phyloP scores from a whole-genome alignment of 2,113 vertebrate species.

The Hypocryptadius cinnamomeus region DNA sequence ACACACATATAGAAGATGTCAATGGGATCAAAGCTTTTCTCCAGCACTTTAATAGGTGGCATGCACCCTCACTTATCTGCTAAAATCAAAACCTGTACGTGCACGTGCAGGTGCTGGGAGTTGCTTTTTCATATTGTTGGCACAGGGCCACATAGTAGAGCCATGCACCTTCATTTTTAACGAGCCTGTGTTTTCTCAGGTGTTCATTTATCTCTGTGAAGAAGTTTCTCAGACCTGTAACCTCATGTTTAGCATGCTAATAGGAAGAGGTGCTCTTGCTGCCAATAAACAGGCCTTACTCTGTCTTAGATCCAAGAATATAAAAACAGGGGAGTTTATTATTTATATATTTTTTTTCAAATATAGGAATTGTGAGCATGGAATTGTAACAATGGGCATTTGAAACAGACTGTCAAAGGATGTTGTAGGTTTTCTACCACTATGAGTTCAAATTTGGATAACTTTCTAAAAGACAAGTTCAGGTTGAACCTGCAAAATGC shows the following conservation, averaged over 20 bases:
- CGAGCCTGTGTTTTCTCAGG: conserved; percentile 50
- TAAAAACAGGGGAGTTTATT: not conserved
- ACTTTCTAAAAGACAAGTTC: not conserved
- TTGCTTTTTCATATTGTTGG: conserved; percentile 33
- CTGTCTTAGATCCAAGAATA: not conserved
- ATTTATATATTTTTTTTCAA: not conserved
- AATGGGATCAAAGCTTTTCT: conserved; percentile 56
- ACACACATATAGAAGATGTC: not conserved
- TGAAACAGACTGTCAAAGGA: not conserved
- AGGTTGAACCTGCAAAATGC: not conserved
- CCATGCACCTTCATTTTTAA: not conserved
- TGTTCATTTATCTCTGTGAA: conserved; percentile 45
- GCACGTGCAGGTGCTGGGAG: conserved; percentile 34
- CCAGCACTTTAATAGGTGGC: conserved; percentile 44
- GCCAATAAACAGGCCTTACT: not conserved
- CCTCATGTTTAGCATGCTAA: conserved; percentile 5
- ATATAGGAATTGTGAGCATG: not conserved
- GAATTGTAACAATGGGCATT: not conserved
- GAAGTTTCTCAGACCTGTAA: conserved; percentile 13
- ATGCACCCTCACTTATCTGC: conserved; percentile 26
- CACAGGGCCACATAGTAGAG: conserved; percentile 21
- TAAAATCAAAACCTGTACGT: conserved; percentile 26
- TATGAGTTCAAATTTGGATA: not conserved
- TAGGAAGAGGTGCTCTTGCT: not conserved
- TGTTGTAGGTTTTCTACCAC: not conserved